Percentiles rank a stretch among this genome's conserved stretches.
phyloP scores from a whole-genome alignment of 1,140 invertebrate species.

The Heterodera schachtii region DNA sequence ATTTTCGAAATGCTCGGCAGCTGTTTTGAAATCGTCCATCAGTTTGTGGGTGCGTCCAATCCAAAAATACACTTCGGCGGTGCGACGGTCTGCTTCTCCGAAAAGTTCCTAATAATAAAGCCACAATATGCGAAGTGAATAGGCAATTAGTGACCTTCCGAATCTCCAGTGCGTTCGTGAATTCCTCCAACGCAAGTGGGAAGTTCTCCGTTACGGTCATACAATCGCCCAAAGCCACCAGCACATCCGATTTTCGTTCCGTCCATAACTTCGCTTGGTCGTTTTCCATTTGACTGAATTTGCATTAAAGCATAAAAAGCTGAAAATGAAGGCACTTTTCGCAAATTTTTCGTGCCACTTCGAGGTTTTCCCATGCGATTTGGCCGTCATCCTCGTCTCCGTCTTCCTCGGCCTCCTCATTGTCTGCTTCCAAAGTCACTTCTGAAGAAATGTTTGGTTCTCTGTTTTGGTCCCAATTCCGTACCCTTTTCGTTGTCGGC shows the following conservation, averaged over 20 bases:
- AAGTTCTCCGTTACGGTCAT: slow-evolving; percentile 35
- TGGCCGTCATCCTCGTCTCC: slow-evolving; percentile 14
- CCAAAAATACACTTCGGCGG: slow-evolving; percentile 29
- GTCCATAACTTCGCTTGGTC: slow-evolving; percentile 21
- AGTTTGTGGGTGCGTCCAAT: slow-evolving; percentile 26
- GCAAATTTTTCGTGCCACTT: slow-evolving; percentile 40
- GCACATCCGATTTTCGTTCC: slow-evolving; percentile 35
- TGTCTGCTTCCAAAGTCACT: no score
- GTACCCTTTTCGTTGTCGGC: no score
- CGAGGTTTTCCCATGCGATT: slow-evolving; percentile 34
- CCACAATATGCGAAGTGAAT: background rate
- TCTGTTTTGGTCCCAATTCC: no score
- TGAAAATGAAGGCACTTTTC: slow-evolving; percentile 26
- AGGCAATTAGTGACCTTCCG: slow-evolving; percentile 17
- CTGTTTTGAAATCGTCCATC: slow-evolving; percentile 29
- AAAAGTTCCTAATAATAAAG: slow-evolving; percentile 27
- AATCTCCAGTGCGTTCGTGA: slow-evolving; percentile 26
- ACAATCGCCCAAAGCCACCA: slow-evolving; percentile 35
- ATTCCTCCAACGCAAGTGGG: slow-evolving; percentile 25
- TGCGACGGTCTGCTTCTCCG: slow-evolving; percentile 24
- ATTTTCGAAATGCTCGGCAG: slow-evolving; percentile 29
- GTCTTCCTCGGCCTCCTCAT: slow-evolving; percentile 21
- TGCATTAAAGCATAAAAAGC: background rate
- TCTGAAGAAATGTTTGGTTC: no score
- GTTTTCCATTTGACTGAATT: slow-evolving; percentile 17